Evolutionary conservation across 2,797 vertebrate genomes (phyloP).

Genomic region (Molossus molossus): DNA sequence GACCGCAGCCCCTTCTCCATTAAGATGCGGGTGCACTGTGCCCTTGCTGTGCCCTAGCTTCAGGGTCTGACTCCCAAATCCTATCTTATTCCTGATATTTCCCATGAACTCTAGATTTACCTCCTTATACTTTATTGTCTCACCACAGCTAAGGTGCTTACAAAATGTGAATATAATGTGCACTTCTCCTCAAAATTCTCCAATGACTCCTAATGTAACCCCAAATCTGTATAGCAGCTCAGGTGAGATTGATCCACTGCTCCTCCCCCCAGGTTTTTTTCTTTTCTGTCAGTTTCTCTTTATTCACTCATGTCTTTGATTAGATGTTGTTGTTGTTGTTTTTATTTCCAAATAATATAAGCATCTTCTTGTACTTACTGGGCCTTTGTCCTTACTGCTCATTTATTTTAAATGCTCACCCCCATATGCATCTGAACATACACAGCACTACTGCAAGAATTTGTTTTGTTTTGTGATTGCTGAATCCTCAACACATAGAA

Average conservation of each 20-base stretch:
- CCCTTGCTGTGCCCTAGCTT: not conserved
- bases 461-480: not conserved
- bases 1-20: not conserved
- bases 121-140: not conserved
- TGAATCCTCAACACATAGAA: not conserved
- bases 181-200: not conserved
- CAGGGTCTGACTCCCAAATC: not conserved
- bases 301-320: not conserved
- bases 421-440: not conserved
- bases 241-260: not conserved
- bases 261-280: too few relatives aligned
- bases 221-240: not conserved
- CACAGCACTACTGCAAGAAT: not conserved
- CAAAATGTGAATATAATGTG: not conserved
- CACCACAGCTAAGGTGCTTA: not conserved
- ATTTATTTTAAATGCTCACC: not conserved
- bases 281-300: not conserved
- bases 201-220: not conserved
- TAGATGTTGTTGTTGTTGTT: not conserved
- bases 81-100: not conserved
- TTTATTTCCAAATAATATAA: not conserved
- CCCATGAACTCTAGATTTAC: conserved; percentile 1
- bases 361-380: not conserved
- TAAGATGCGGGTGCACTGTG: too few relatives aligned
- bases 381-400: not conserved